These are phyloP conservation scores for Creontiades dilutus DNA, from an alignment of 2,888 invertebrate species.

Conservation along the genomic window DNA sequence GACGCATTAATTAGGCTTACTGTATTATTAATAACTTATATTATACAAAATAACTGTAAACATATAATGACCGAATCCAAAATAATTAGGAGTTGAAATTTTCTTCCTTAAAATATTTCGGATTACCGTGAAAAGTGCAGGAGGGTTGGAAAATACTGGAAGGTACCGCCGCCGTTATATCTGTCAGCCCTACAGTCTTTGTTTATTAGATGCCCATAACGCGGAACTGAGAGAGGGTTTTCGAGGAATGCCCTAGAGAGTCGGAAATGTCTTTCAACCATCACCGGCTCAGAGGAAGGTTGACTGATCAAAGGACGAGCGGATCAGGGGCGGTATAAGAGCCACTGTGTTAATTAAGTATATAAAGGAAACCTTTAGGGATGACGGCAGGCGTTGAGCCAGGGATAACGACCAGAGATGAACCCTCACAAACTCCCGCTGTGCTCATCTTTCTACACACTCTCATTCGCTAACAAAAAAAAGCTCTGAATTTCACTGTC, in stretches of 20 bases:
- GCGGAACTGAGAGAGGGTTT: not conserved
- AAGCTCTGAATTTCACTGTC: too few relatives aligned
- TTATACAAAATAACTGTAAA: too few relatives aligned
- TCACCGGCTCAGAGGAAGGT: slow-evolving; percentile 17
- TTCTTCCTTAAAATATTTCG: too few relatives aligned
- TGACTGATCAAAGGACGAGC: slow-evolving; percentile 34
- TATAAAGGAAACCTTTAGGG: slow-evolving; percentile 21
- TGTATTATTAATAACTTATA: too few relatives aligned
- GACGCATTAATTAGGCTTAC: too few relatives aligned
- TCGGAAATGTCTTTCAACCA: not conserved
- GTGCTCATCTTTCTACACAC: too few relatives aligned
- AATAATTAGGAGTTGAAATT: too few relatives aligned
- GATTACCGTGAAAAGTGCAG: not conserved
- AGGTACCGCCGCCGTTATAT: not conserved
- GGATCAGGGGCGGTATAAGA: slow-evolving; percentile 30
- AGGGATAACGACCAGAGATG: not conserved
- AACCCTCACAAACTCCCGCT: not conserved
- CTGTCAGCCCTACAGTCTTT: not conserved
- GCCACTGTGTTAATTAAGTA: slow-evolving; percentile 54
- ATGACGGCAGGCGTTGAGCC: slow-evolving; percentile 10
- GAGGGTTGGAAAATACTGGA: not conserved
- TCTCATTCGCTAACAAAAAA: too few relatives aligned
- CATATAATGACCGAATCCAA: too few relatives aligned
- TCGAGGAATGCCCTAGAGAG: slow-evolving; percentile 17
- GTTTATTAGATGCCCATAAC: slow-evolving; percentile 30